Base-by-base conservation (phyloP, 2,888 invertebrate genomes). In the Daptonema setosum region DNA sequence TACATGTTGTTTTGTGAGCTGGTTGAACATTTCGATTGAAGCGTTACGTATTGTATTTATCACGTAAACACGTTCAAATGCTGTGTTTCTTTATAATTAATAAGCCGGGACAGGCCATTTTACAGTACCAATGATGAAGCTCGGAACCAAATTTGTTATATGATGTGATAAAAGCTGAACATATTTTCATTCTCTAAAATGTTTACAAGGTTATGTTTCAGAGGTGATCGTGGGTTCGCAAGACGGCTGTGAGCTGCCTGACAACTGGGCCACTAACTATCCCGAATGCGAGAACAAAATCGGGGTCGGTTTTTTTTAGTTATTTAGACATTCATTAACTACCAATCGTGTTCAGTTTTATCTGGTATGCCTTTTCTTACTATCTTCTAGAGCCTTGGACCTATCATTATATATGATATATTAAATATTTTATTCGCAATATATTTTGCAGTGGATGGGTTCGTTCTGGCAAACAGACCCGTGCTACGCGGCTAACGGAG, bases 401-500 rank as follows among this genome's bases (percentile, higher is more conserved):
- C n/a, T n/a, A n/a, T n/a, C n/a, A n/a, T n/a, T n/a, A n/a, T n/a
- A n/a, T n/a, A n/a, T n/a, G n/a, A n/a, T n/a, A n/a, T n/a, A n/a
- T n/a, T n/a, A n/a, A n/a, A n/a, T n/a, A n/a, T n/a, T n/a, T 25
- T 28, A 28, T 57, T 30, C 2, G 14, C 41, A 8, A n/a, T 20
- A 2, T 5, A 5, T 43, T 65, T 26, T 65, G 54, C 43, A 61
- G 29, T 71, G 74, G 74, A 72, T 75, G 71, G 61, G 60, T 22
- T 57, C 63, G 20, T 69, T 70, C 64, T 75, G 74, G 74, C 64
- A 68, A 58, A 67, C 71, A 0, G 71, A 75, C 59, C 62, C 65
- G 1, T 75, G 75, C 61, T 75, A 75, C 59, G 65, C 65, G 2
- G 63, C 67, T 0, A 66, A 70, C 56, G 73, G 73, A 1, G 71